Percentiles rank a stretch among this genome's conserved stretches.
Evolutionary conservation across 1,140 invertebrate genomes (phyloP).

Genomic region (Aphis gossypii): DNA sequence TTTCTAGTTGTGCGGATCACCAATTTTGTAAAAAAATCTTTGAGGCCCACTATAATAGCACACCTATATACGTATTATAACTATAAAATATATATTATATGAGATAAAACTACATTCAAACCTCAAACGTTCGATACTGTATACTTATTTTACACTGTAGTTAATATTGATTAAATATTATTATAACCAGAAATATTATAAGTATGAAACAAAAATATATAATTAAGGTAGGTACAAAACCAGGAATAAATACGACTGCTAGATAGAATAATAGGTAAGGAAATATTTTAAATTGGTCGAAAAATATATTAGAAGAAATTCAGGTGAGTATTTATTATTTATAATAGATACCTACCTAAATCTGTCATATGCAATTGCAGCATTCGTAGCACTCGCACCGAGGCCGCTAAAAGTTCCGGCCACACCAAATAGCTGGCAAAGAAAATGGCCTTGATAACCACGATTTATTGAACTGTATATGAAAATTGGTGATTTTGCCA

Average conservation of each 20-base stretch:
- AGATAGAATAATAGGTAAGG: background rate
- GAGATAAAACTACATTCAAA: too few relatives aligned
- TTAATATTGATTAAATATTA: too few relatives aligned
- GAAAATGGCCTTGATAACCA: constrained; percentile 75
- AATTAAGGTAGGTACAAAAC: too few relatives aligned
- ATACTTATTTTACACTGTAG: too few relatives aligned
- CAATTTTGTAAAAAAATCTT: too few relatives aligned
- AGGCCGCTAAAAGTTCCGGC: constrained; percentile 82
- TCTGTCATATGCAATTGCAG: constrained; percentile 78
- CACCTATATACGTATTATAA: too few relatives aligned
- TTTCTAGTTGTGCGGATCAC: too few relatives aligned
- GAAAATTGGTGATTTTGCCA: constrained; percentile 85
- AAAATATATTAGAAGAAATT: background rate
- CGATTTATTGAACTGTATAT: constrained; percentile 85
- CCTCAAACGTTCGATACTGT: too few relatives aligned
- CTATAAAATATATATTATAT: too few relatives aligned
- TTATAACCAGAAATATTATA: too few relatives aligned
- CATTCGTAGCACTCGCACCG: constrained; percentile 80
- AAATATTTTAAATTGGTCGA: background rate
- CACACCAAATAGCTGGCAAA: constrained; percentile 79
- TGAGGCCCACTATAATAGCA: too few relatives aligned
- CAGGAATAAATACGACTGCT: background rate
- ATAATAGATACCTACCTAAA: constrained; percentile 66
- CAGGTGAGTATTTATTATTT: background rate
- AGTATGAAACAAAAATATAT: too few relatives aligned